A percentile compares a stretch with the other conserved stretches of the same genome.
These are phyloP conservation scores for Rhamnusium bicolor DNA, from an alignment of 2,888 invertebrate species.

Conservation along the genomic window DNA sequence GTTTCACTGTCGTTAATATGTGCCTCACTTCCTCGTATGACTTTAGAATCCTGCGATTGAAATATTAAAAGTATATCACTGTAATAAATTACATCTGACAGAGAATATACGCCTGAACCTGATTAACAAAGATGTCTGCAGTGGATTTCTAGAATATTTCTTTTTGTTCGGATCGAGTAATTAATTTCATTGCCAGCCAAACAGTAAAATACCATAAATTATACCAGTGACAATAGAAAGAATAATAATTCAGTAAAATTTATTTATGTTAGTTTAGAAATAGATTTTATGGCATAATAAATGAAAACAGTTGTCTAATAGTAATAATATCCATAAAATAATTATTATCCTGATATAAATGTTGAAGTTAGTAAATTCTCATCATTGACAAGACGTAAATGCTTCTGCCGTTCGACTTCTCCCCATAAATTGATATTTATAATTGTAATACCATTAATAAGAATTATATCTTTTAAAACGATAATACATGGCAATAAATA, in stretches of 20 bases:
- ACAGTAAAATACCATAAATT: constrained; percentile 24
- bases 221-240: constrained; percentile 34
- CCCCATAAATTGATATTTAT: constrained; percentile 17
- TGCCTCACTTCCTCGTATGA: too few relatives aligned
- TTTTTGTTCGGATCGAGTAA: neutral
- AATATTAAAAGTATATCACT: neutral
- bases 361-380: constrained; percentile 11
- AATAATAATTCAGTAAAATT: constrained; percentile 41
- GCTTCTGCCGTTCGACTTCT: neutral
- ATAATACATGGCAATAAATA: constrained; percentile 20
- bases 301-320: constrained; percentile 44
- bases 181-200: constrained; percentile 17
- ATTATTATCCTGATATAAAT: constrained; percentile 37
- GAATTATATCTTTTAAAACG: constrained; percentile 24
- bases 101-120: neutral
- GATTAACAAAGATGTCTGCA: neutral
- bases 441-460: constrained; percentile 21
- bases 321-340: constrained; percentile 42
- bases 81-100: neutral
- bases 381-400: neutral
- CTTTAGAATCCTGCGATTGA: neutral
- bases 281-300: constrained; percentile 48
- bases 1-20: too few relatives aligned
- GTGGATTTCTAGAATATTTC: neutral
- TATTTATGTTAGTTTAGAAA: constrained; percentile 47